phyloP scores from a whole-genome alignment of 2,888 invertebrate genomes.

The Epistrophe grossulariae region DNA sequence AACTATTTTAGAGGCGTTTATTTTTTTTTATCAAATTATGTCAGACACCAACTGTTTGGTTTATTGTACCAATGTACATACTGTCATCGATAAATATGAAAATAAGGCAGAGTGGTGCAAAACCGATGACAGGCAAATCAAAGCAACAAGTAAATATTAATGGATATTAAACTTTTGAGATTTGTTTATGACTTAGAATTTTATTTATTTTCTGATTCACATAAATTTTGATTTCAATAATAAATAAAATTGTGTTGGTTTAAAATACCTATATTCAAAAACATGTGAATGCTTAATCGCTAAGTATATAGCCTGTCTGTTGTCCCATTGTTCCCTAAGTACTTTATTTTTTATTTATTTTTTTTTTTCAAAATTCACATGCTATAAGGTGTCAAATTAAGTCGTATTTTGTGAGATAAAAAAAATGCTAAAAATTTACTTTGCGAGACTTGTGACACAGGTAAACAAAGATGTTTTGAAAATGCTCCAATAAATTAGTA shows the following conservation, averaged over 20 bases:
- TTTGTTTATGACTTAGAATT: too few relatives aligned
- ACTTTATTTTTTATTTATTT: too few relatives aligned
- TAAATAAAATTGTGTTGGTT: too few relatives aligned
- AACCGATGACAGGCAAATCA: too few relatives aligned
- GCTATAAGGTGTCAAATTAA: neutral
- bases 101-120: neutral
- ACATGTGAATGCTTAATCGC: too few relatives aligned
- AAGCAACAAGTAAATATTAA: too few relatives aligned
- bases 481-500: neutral
- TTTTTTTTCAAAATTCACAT: neutral
- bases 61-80: neutral
- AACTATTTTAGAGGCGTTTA: neutral
- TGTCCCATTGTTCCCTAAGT: neutral
- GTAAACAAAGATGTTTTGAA: constrained; percentile 13
- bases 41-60: neutral
- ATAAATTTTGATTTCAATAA: too few relatives aligned
- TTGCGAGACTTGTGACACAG: neutral
- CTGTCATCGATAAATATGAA: neutral
- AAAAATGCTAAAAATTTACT: neutral
- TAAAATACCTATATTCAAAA: too few relatives aligned
- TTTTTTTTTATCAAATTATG: neutral
- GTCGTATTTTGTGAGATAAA: neutral
- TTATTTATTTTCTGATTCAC: too few relatives aligned
- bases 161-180: too few relatives aligned
- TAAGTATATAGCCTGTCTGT: too few relatives aligned